Evolutionary conservation across 2,888 invertebrate species (phyloP).

Genomic region (Agonopterix arenella): DNA sequence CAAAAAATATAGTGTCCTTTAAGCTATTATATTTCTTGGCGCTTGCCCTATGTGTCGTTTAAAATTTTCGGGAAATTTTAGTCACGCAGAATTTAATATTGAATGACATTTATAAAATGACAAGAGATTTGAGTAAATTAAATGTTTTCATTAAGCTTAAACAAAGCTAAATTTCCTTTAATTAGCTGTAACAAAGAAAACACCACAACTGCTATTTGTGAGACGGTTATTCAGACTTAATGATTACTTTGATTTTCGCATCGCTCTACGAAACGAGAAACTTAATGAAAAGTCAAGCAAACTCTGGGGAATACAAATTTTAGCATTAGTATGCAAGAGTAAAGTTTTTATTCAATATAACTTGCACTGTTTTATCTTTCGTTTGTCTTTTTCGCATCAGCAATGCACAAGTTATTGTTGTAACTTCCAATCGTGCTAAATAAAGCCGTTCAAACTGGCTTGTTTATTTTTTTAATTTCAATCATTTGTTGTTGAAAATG

Average conservation of each 20-base stretch:
- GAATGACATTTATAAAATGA: constrained; percentile 4
- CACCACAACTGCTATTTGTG: constrained; percentile 43
- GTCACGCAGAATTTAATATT: constrained; percentile 1
- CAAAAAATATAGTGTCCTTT: background rate
- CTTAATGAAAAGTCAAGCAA: constrained; percentile 73
- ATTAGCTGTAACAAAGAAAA: constrained; percentile 42
- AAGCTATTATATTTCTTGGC: background rate
- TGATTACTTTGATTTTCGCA: constrained; percentile 70
- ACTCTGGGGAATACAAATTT: constrained; percentile 72
- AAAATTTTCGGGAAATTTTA: background rate
- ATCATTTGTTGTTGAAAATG: constrained; percentile 6
- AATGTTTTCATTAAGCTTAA: constrained; percentile 8
- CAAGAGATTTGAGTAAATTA: constrained; percentile 1
- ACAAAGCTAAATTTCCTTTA: constrained; percentile 28
- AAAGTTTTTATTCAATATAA: constrained; percentile 73
- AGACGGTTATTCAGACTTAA: constrained; percentile 59
- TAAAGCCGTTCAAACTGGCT: constrained; percentile 21
- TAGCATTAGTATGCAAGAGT: constrained; percentile 72
- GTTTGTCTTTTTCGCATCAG: constrained; percentile 60
- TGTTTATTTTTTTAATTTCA: constrained; percentile 30
- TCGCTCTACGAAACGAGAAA: constrained; percentile 59
- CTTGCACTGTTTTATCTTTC: constrained; percentile 65
- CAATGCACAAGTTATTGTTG: constrained; percentile 45
- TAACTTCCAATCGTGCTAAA: constrained; percentile 37
- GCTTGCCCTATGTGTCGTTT: background rate